Percentiles rank a stretch among this genome's conserved stretches.
These are phyloP conservation scores for Enteromius paludinosus DNA, from an alignment of 2,797 vertebrate species.

Conservation along the genomic window DNA sequence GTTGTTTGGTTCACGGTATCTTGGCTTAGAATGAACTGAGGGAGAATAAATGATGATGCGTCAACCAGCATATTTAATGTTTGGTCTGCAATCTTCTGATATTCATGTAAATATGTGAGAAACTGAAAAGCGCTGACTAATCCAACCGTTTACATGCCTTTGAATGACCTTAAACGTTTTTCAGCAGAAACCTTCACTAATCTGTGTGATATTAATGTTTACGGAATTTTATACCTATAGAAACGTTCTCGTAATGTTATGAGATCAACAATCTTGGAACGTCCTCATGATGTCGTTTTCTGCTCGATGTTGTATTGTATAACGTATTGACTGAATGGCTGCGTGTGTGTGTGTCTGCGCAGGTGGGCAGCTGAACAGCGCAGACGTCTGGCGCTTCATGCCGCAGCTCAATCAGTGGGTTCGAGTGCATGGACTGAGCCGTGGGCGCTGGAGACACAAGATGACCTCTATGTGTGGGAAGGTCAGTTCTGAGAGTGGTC, in stretches of 20 bases:
- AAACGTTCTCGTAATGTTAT: no score
- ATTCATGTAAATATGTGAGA: neutral
- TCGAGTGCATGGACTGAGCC: constrained; percentile 75
- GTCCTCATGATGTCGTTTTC: no score
- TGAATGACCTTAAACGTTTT: no score
- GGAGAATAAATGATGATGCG: neutral
- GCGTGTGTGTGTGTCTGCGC: neutral
- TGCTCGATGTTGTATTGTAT: no score
- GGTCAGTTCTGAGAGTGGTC: constrained; percentile 64
- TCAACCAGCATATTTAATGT: neutral
- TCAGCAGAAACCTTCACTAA: no score
- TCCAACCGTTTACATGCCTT: no score
- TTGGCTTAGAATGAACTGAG: neutral
- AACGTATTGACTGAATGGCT: no score
- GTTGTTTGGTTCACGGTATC: neutral
- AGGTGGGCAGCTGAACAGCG: constrained; percentile 84
- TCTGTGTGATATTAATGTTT: no score
- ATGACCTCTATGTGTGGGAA: constrained; percentile 79
- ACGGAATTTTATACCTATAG: no score
- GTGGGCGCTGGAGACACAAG: constrained; percentile 82
- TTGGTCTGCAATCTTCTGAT: neutral
- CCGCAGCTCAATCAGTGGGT: constrained; percentile 81
- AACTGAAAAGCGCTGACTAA: neutral
- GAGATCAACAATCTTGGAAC: no score
- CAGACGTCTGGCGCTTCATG: constrained; percentile 80